Base-by-base conservation (phyloP, 2,113 vertebrate species). In the Tonatia bakeri region DNA sequence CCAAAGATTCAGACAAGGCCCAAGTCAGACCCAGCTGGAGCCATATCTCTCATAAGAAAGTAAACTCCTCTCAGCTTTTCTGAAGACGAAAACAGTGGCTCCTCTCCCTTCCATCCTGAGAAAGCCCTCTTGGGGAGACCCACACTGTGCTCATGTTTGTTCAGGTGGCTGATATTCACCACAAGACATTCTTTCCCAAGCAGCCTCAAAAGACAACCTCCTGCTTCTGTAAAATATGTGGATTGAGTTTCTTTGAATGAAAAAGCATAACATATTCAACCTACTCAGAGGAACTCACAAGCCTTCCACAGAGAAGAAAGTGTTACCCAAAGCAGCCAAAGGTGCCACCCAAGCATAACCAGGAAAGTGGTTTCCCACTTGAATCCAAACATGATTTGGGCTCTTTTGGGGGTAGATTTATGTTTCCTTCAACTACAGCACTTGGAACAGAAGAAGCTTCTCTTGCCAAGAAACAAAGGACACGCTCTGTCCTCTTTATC, bases 401-500 rank as follows among this genome's bases (percentile, higher is more conserved):
- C 80, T 97, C 85, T 95, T 96, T 92, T 16, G 83, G 95, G 94
- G 36, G 90, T 93, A 36, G 1, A 89, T 94, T 96, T 96, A 87
- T 67, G 61, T 70, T 96, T 96, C 93, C 89, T 92, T 67, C 75
- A 96, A 83, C 54, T 92, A 6, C 61, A 70, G 70, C 2, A 91
- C 15, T 95, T 97, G 81, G 33, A 54, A 96, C 13, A n/a, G 80
- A 88, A 28, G 14, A 47, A 79, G 82, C 26, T 94, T 75, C 16
- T 96, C 97, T 88, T 91, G 82, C 88, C 91, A 97, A 96, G 94
- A 98, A 69, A 91, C 89, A 94, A 89, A 97, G 64, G 94, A 47
- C 77, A 87, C 47, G 90, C 92, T 97, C 47, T 64, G 67, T 95
- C 91, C 40, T 31, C 31, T 96, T 92, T 95, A 97, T 93, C 94